Conservation (phyloP, 1,140 invertebrate species). For the Paramacrobiotus metropolitanus region DNA sequence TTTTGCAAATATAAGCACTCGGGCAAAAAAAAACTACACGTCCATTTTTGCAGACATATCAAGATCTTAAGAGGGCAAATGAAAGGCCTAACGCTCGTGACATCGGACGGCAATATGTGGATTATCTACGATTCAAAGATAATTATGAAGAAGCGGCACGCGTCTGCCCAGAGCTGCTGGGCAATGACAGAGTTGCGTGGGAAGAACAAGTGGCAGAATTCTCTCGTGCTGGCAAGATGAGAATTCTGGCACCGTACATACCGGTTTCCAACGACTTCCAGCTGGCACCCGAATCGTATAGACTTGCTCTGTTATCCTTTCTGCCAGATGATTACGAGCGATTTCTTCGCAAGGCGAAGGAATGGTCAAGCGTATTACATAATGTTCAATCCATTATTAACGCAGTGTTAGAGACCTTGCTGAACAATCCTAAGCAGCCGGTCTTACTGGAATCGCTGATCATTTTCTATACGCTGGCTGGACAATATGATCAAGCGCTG, state of each 20-base stretch:
- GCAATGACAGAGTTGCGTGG: slow-evolving; percentile 65
- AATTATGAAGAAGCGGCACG: slow-evolving; percentile 60
- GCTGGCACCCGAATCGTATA: slow-evolving; percentile 64
- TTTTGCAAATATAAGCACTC: no score
- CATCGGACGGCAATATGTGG: slow-evolving; percentile 57
- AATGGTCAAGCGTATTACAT: slow-evolving; percentile 67
- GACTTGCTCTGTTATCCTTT: slow-evolving; percentile 82
- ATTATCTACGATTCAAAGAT: slow-evolving; percentile 45
- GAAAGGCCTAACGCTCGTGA: slow-evolving; percentile 37
- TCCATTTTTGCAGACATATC: no score
- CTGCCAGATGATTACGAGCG: slow-evolving; percentile 50
- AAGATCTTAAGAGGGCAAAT: no score
- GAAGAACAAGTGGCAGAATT: slow-evolving; percentile 82
- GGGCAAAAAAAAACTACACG: no score
- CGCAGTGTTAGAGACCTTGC: slow-evolving; percentile 46
- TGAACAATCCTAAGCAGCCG: slow-evolving; percentile 40
- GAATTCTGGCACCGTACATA: slow-evolving; percentile 60
- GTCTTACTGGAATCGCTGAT: slow-evolving; percentile 63
- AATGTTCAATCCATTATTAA: slow-evolving; percentile 62
- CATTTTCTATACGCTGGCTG: slow-evolving; percentile 65
- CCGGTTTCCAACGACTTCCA: slow-evolving; percentile 34
- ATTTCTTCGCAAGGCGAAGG: slow-evolving; percentile 15
- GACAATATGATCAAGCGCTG: slow-evolving; percentile 77
- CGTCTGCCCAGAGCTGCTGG: slow-evolving; percentile 45
- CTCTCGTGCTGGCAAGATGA: slow-evolving; percentile 49